These are phyloP conservation scores for Leucophora obtusa DNA, from an alignment of 2,888 invertebrate genomes.

Conservation along the genomic window DNA sequence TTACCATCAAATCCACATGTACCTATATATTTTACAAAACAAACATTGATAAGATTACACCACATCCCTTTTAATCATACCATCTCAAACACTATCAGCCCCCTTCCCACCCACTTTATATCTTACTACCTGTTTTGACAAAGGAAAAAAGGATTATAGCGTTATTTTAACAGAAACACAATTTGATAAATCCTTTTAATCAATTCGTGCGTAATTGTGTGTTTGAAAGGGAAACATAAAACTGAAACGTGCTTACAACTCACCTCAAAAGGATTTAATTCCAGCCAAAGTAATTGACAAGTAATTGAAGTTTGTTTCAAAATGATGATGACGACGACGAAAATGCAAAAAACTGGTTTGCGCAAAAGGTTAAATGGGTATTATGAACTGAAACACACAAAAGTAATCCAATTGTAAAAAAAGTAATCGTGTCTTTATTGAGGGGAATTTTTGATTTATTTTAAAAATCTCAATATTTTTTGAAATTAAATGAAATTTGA, in stretches of 20 bases:
- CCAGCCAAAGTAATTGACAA: slow-evolving; percentile 47
- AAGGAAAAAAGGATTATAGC: neutral
- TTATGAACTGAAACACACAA: slow-evolving; percentile 1
- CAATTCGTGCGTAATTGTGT: neutral
- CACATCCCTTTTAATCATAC: neutral
- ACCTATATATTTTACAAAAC: slow-evolving; percentile 9
- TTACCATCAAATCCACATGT: neutral
- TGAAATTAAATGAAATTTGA: neutral
- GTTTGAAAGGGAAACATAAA: slow-evolving; percentile 2
- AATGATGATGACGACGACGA: neutral
- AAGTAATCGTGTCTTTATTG: neutral
- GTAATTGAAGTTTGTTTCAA: slow-evolving; percentile 31
- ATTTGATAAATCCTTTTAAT: neutral
- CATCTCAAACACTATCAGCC: slow-evolving; percentile 3
- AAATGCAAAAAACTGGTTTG: neutral
- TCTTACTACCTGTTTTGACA: neutral
- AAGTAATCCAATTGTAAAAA: neutral
- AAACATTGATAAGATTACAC: slow-evolving; percentile 23
- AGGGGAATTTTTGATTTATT: neutral
- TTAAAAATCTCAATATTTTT: neutral
- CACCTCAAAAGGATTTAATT: slow-evolving; percentile 47
- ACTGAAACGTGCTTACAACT: slow-evolving; percentile 33
- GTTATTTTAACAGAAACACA: neutral
- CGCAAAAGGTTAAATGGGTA: neutral
- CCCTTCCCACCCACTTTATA: neutral